Conservation (phyloP, 2,113 vertebrate genomes). For the Menura novaehollandiae region DNA sequence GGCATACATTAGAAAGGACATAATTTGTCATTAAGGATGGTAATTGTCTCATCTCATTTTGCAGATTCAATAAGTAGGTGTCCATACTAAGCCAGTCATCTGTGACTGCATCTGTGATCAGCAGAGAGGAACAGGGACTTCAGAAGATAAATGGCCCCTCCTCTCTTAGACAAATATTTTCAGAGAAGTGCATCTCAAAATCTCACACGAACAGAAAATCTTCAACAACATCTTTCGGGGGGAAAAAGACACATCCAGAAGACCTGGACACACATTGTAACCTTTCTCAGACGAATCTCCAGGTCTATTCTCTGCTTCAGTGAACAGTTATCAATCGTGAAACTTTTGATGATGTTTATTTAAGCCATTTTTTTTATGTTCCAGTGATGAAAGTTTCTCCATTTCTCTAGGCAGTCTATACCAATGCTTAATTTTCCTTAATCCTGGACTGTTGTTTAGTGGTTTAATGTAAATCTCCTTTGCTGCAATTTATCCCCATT, state of each 20-base stretch:
- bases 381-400: neutral
- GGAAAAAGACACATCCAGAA: neutral
- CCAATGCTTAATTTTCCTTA: neutral
- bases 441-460: neutral
- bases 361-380: neutral
- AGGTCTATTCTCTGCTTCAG: neutral
- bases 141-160: neutral
- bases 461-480: neutral
- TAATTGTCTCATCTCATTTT: conserved; percentile 36
- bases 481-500: neutral
- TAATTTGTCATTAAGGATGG: conserved; percentile 14
- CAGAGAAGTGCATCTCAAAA: neutral
- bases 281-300: neutral
- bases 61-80: neutral
- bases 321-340: neutral
- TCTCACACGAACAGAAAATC: neutral
- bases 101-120: conserved; percentile 30
- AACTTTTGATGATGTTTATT: neutral
- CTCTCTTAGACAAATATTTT: neutral
- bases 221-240: neutral
- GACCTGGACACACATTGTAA: neutral
- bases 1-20: conserved; percentile 17
- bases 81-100: conserved; percentile 16
- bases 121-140: neutral
- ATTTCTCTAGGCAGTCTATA: neutral